Conservation (phyloP, 1,140 invertebrate species). For the Hesperophylax magnus region DNA sequence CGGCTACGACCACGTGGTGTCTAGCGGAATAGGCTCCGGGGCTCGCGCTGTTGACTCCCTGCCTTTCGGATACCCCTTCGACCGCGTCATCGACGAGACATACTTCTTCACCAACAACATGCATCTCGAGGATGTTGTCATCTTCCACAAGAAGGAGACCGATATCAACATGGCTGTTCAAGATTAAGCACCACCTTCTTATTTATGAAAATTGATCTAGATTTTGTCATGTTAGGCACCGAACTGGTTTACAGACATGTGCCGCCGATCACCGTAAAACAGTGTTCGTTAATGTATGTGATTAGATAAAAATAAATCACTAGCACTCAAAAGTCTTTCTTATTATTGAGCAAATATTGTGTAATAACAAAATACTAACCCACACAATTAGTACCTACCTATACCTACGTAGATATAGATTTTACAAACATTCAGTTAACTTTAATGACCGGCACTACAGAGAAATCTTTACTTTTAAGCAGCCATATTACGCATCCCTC, state of each 20-base stretch:
- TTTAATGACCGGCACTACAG: too few species aligned
- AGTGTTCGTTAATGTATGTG: slow-evolving; percentile 1
- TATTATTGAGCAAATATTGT: too few species aligned
- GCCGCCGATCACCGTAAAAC: not conserved
- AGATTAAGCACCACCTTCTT: slow-evolving; percentile 13
- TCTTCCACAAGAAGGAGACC: slow-evolving; percentile 70
- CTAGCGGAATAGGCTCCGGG: slow-evolving; percentile 65
- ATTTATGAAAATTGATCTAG: slow-evolving; percentile 25
- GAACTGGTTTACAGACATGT: not conserved
- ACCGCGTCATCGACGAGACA: slow-evolving; percentile 71
- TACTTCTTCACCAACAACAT: slow-evolving; percentile 72
- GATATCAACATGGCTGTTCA: slow-evolving; percentile 50
- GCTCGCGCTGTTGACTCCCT: slow-evolving; percentile 70
- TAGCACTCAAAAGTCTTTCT: not conserved
- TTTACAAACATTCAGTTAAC: too few species aligned
- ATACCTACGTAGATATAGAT: too few species aligned
- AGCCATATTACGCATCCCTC: too few species aligned
- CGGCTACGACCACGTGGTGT: slow-evolving; percentile 61
- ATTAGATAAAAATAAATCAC: slow-evolving; percentile 16
- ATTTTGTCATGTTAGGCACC: not conserved
- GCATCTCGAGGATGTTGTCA: slow-evolving; percentile 72
- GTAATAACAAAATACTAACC: too few species aligned
- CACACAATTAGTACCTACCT: too few species aligned
- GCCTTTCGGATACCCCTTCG: slow-evolving; percentile 79
- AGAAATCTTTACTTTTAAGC: too few species aligned